These are phyloP conservation scores for Oncorhynchus tshawytscha DNA, from an alignment of 2,113 vertebrate species.

Conservation along the genomic window DNA sequence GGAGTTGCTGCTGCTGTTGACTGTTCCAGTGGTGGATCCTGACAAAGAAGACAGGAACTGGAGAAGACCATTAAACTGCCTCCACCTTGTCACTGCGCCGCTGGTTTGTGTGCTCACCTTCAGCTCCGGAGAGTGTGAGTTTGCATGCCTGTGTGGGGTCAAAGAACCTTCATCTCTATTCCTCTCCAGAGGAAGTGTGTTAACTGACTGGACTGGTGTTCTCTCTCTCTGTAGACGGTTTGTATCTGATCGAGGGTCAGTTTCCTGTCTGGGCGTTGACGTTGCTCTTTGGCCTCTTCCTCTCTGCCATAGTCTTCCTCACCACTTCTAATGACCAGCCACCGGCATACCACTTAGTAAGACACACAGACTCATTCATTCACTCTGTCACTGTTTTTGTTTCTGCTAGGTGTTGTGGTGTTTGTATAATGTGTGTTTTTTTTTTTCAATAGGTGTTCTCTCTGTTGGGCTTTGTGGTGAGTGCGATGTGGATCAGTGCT, in stretches of 20 bases:
- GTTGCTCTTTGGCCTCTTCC: slow-evolving; percentile 70
- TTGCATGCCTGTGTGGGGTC: not conserved
- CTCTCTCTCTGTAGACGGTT: slow-evolving; percentile 71
- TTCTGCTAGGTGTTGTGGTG: not conserved
- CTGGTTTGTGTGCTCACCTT: slow-evolving; percentile 82
- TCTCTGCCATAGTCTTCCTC: slow-evolving; percentile 80
- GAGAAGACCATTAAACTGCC: slow-evolving; percentile 93
- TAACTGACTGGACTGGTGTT: too few relatives aligned
- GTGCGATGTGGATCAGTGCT: slow-evolving; percentile 87
- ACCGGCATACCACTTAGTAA: slow-evolving; percentile 86
- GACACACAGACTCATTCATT: slow-evolving; percentile 34
- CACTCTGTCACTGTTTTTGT: not conserved
- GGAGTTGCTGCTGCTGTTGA: slow-evolving; percentile 87
- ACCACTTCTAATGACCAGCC: slow-evolving; percentile 81
- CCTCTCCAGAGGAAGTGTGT: too few relatives aligned
- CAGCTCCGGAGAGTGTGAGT: slow-evolving; percentile 88
- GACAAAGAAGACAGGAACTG: slow-evolving; percentile 92
- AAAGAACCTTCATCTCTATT: not conserved
- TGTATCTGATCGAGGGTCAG: slow-evolving; percentile 80
- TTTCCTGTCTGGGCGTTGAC: slow-evolving; percentile 85
- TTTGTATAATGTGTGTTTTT: not conserved
- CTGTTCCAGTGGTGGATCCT: slow-evolving; percentile 85
- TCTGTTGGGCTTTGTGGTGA: slow-evolving; percentile 90
- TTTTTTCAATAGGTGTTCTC: slow-evolving; percentile 80
- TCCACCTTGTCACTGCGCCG: slow-evolving; percentile 84